Conservation (phyloP, 1,140 invertebrate species). For the Ostrea edulis region DNA sequence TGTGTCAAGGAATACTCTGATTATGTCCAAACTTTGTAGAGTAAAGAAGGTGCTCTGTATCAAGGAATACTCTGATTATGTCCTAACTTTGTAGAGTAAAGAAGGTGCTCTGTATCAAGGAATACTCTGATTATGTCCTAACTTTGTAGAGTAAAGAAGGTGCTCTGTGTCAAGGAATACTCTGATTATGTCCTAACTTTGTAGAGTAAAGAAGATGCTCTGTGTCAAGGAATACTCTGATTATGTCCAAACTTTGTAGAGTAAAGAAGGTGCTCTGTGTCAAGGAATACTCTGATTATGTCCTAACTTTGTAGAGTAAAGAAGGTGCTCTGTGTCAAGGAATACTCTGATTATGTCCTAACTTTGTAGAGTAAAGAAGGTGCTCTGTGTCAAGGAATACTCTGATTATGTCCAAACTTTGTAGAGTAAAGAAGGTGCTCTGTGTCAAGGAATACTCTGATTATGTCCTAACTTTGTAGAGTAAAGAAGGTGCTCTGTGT, state of each 20-base stretch:
- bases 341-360: not conserved
- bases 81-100: not conserved
- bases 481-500: not conserved
- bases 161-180: not conserved
- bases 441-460: too few relatives aligned
- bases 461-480: not conserved
- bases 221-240: too few relatives aligned
- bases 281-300: too few relatives aligned
- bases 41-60: not conserved
- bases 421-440: not conserved
- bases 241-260: not conserved
- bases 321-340: not conserved
- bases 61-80: too few relatives aligned
- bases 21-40: not conserved
- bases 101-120: not conserved
- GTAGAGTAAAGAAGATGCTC: not conserved
- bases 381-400: not conserved
- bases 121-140: not conserved
- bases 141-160: not conserved
- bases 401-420: not conserved
- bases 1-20: too few relatives aligned
- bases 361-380: not conserved
- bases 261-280: not conserved
- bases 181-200: not conserved
- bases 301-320: not conserved